A percentile compares a stretch with the other conserved stretches of the same genome.
Evolutionary conservation across 2,113 vertebrate species (phyloP).

Genomic region (Amphiprion percula): DNA sequence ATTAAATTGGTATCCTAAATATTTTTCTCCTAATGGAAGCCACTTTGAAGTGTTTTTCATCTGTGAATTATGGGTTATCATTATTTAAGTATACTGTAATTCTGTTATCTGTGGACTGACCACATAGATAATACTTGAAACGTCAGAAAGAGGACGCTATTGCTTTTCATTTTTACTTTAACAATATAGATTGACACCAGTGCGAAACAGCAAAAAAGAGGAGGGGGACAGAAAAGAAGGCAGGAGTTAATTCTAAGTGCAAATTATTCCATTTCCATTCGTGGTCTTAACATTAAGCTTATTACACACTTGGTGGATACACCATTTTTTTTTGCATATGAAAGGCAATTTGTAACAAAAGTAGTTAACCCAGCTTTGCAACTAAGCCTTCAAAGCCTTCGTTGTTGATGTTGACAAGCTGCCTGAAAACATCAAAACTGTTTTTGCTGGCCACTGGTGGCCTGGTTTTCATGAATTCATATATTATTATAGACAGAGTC

Average conservation of each 20-base stretch:
- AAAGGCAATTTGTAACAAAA: conserved; percentile 47
- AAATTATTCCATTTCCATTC: conserved; percentile 19
- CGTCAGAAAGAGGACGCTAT: too few species aligned
- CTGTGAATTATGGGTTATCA: too few species aligned
- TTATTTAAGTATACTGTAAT: too few species aligned
- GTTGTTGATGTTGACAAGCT: conserved; percentile 29
- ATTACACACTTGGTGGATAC: conserved; percentile 6
- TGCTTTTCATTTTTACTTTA: conserved; percentile 1
- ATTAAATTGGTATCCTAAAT: too few species aligned
- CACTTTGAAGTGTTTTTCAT: too few species aligned
- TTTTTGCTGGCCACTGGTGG: conserved; percentile 4
- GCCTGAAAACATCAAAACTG: conserved; percentile 17
- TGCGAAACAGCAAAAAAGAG: neutral
- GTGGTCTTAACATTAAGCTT: conserved; percentile 34
- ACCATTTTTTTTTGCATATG: conserved; percentile 6
- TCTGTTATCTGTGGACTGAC: too few species aligned
- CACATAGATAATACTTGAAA: too few species aligned
- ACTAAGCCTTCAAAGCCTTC: conserved; percentile 43
- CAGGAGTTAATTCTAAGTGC: conserved; percentile 11
- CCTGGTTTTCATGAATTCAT: conserved; percentile 16
- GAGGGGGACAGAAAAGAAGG: neutral
- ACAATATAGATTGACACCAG: neutral
- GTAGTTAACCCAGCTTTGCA: conserved; percentile 13
- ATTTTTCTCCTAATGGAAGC: too few species aligned
- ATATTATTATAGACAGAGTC: neutral